Evolutionary conservation across 2,888 invertebrate species (phyloP).

Genomic region (Pomacea canaliculata): DNA sequence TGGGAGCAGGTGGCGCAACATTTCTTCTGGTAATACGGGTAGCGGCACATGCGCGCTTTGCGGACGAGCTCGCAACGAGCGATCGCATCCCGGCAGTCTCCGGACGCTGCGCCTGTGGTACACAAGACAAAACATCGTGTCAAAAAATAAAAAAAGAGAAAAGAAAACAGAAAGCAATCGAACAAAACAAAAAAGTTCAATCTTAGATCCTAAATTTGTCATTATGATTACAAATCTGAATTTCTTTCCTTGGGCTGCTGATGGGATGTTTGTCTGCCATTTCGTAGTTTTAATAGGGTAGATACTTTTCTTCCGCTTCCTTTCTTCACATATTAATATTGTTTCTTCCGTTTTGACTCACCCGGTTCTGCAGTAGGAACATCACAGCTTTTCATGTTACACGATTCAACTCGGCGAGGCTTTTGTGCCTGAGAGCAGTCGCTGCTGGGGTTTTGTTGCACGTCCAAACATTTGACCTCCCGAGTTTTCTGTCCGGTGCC

Average conservation of each 20-base stretch:
- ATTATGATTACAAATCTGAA: too few species aligned
- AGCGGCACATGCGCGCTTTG: constrained; percentile 87
- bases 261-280: too few species aligned
- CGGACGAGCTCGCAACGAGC: constrained; percentile 86
- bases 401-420: constrained; percentile 34
- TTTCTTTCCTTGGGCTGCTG: too few species aligned
- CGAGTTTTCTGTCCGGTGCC: constrained; percentile 76
- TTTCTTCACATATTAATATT: too few species aligned
- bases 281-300: too few species aligned
- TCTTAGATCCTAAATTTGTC: too few species aligned
- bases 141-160: neutral
- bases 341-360: too few species aligned
- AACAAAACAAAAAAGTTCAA: too few species aligned
- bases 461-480: constrained; percentile 73
- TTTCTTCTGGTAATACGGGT: constrained; percentile 85
- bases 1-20: constrained; percentile 79
- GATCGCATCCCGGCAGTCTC: constrained; percentile 80
- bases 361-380: neutral
- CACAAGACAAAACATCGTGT: constrained; percentile 27
- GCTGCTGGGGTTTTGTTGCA: constrained; percentile 35
- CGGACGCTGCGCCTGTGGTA: constrained; percentile 54
- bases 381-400: constrained; percentile 33
- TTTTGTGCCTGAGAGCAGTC: constrained; percentile 27
- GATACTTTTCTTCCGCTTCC: too few species aligned
- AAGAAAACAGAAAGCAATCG: neutral